phyloP scores from a whole-genome alignment of 2,113 vertebrate genomes.

The Elachura formosa region DNA sequence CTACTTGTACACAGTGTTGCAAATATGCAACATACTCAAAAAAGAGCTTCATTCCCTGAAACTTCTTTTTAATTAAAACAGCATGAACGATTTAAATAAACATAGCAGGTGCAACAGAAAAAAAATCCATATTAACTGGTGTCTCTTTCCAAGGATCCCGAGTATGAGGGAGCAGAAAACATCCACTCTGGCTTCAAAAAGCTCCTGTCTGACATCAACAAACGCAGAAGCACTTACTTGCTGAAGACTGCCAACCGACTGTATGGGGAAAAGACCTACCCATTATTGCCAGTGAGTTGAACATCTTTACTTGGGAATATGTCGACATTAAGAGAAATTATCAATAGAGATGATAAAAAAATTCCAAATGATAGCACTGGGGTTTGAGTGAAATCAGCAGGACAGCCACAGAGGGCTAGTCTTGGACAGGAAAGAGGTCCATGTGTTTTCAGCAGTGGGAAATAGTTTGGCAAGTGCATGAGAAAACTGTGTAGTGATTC shows the following conservation, averaged over 20 bases:
- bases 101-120: not conserved
- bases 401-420: not conserved
- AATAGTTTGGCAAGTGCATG: not conserved
- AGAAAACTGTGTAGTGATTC: not conserved
- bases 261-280: conserved; percentile 60
- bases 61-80: not conserved
- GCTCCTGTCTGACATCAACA: conserved; percentile 48
- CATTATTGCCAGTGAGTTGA: conserved; percentile 39
- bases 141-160: conserved; percentile 49
- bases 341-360: not conserved
- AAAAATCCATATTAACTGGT: not conserved
- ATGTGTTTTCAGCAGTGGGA: not conserved
- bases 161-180: not conserved
- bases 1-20: not conserved
- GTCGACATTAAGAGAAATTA: not conserved
- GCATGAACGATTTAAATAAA: not conserved
- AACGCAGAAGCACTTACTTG: conserved; percentile 23
- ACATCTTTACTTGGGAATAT: not conserved
- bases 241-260: conserved; percentile 62
- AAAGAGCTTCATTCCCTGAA: not conserved
- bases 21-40: not conserved
- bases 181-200: conserved; percentile 47
- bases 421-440: not conserved
- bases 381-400: not conserved
- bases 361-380: not conserved